These are phyloP conservation scores for Zophobas atratus DNA, from an alignment of 1,140 invertebrate genomes.

Conservation along the genomic window DNA sequence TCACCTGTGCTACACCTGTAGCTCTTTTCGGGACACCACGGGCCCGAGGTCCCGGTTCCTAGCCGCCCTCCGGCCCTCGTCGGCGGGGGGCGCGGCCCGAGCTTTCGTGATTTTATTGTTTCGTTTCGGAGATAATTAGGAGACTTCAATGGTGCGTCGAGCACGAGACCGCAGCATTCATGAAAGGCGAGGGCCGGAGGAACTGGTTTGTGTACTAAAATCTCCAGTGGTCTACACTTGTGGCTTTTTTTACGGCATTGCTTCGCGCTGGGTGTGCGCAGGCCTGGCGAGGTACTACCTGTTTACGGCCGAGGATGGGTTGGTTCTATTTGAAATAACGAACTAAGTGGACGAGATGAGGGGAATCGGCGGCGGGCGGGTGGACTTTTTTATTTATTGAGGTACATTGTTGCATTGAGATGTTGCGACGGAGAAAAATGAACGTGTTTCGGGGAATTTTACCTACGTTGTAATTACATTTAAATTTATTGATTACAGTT, in stretches of 20 bases:
- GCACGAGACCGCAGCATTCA: conserved; percentile 40
- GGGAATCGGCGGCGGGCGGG: too few relatives aligned
- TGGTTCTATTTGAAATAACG: too few relatives aligned
- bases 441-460: too few relatives aligned
- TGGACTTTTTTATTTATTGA: too few relatives aligned
- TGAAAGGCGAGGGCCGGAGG: conserved; percentile 14
- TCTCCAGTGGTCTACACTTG: conserved; percentile 32
- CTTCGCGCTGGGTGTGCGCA: conserved; percentile 17
- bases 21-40: conserved; percentile 53
- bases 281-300: conserved; percentile 11
- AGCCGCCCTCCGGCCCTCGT: neutral
- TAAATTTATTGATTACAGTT: too few relatives aligned
- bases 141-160: conserved; percentile 45
- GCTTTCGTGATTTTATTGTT: conserved; percentile 14
- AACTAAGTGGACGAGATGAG: too few relatives aligned
- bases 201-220: conserved; percentile 44
- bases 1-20: conserved; percentile 59
- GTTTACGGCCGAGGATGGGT: neutral
- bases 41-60: conserved; percentile 1
- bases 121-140: conserved; percentile 13
- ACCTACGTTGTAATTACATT: too few relatives aligned
- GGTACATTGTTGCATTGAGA: too few relatives aligned
- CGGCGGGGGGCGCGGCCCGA: neutral
- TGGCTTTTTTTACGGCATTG: conserved; percentile 16
- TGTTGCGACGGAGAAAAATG: too few relatives aligned